Conservation (phyloP, 2,797 vertebrate species). For the Chiloscyllium punctatum region DNA sequence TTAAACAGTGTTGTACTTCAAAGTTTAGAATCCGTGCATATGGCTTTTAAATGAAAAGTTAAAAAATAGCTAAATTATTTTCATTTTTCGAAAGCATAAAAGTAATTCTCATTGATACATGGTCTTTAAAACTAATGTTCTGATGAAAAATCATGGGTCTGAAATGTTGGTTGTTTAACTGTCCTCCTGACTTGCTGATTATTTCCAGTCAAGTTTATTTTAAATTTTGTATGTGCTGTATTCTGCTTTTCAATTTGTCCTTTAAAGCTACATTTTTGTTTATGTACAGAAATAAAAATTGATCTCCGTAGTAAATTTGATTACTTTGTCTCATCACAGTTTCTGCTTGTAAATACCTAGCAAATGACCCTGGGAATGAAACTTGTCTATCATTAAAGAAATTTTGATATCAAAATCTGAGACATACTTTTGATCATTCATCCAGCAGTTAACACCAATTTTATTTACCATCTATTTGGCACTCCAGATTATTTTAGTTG, state of each 20-base stretch:
- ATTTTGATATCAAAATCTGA: slow-evolving; percentile 11
- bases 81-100: neutral
- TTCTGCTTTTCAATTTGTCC: neutral
- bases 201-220: neutral
- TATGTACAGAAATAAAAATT: neutral
- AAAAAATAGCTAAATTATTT: neutral
- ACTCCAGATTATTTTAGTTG: neutral
- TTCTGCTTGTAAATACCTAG: neutral
- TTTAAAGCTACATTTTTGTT: neutral
- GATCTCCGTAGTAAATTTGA: neutral
- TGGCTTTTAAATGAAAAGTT: neutral
- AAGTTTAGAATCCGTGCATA: neutral
- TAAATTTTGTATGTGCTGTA: neutral
- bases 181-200: too few relatives aligned
- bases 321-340: neutral
- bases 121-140: neutral
- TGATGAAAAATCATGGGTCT: neutral
- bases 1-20: neutral
- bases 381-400: neutral
- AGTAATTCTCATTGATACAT: neutral
- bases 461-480: neutral
- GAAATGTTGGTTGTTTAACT: neutral
- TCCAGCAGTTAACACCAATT: neutral
- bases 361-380: neutral
- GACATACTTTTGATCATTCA: neutral